phyloP scores from a whole-genome alignment of 2,113 vertebrate genomes.

The Lophius piscatorius region DNA sequence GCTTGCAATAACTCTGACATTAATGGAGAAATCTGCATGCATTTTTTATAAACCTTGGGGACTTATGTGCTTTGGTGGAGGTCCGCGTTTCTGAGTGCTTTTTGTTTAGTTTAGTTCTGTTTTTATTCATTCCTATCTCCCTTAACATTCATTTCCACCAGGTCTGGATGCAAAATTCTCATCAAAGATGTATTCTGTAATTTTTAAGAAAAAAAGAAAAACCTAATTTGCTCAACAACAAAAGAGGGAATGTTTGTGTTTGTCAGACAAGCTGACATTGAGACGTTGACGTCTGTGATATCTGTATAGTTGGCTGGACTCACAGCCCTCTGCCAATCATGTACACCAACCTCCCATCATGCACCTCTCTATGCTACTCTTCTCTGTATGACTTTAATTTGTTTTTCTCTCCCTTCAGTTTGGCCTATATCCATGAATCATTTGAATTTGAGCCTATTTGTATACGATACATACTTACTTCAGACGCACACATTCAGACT shows the following conservation, averaged over 20 bases:
- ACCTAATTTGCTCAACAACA: background rate
- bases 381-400: constrained; percentile 31
- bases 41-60: too few relatives aligned
- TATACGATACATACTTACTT: constrained; percentile 24
- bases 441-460: constrained; percentile 14
- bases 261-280: constrained; percentile 22
- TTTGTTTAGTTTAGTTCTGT: too few relatives aligned
- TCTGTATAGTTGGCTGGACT: constrained; percentile 25
- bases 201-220: background rate
- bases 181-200: too few relatives aligned
- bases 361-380: constrained; percentile 31
- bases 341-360: constrained; percentile 45
- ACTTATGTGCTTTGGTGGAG: too few relatives aligned
- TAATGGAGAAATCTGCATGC: too few relatives aligned
- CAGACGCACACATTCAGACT: constrained; percentile 9
- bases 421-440: constrained; percentile 34
- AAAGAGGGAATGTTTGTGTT: background rate
- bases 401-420: constrained; percentile 31
- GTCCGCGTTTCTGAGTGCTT: too few relatives aligned
- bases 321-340: constrained; percentile 24
- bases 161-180: too few relatives aligned
- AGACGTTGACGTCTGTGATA: constrained; percentile 10
- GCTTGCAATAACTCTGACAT: too few relatives aligned
- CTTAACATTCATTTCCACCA: too few relatives aligned
- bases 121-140: too few relatives aligned